phyloP scores from a whole-genome alignment of 2,797 vertebrate genomes.

The Pantherophis vulpinus region DNA sequence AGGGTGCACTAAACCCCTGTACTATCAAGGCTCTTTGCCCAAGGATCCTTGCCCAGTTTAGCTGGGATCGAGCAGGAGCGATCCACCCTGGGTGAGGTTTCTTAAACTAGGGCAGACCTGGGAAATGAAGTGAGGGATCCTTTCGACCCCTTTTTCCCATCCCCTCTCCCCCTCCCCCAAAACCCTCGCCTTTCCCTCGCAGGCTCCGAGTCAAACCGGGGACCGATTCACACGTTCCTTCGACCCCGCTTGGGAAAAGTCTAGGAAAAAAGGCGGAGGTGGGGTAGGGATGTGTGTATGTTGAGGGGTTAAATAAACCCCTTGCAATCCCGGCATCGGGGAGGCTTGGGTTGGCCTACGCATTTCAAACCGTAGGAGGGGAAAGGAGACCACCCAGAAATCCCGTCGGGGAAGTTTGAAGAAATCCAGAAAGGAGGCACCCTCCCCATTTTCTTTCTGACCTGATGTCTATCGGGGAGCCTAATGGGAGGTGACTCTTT shows the following conservation, averaged over 20 bases:
- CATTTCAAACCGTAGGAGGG: not conserved
- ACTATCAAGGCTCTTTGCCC: no score
- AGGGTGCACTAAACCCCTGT: no score
- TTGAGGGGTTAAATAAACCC: not conserved
- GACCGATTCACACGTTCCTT: not conserved
- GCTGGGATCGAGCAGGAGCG: not conserved
- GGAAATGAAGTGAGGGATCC: not conserved
- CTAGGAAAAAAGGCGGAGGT: not conserved
- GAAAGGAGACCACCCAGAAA: not conserved
- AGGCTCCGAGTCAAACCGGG: not conserved
- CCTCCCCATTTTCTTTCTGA: not conserved
- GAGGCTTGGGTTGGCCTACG: not conserved
- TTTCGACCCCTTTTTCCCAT: not conserved
- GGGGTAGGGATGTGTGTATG: not conserved
- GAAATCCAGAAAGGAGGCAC: not conserved
- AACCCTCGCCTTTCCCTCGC: not conserved
- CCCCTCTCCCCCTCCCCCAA: not conserved
- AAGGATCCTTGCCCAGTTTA: not conserved
- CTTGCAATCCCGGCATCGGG: not conserved
- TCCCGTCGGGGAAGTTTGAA: not conserved
- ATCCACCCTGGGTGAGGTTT: not conserved
- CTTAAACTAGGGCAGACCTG: not conserved
- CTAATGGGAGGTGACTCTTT: not conserved
- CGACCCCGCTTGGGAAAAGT: not conserved
- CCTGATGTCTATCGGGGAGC: not conserved